Conservation (phyloP, 2,888 invertebrate genomes). For the Rhagophthalmus giganteus region DNA sequence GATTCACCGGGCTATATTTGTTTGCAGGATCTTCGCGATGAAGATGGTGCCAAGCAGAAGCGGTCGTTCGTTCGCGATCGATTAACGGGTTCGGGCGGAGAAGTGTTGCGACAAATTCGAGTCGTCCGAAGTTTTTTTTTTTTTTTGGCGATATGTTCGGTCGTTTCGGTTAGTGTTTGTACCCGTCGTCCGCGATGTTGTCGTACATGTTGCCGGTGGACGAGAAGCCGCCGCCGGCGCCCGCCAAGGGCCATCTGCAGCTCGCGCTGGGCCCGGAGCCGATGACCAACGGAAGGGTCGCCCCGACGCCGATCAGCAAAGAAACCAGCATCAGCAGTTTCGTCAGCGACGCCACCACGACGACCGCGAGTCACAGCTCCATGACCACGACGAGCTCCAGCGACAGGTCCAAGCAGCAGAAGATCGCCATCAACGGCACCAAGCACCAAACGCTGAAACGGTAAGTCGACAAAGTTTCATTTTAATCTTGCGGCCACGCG, state of each 20-base stretch:
- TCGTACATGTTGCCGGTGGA: constrained; percentile 80
- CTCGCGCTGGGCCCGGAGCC: constrained; percentile 49
- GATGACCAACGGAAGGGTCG: constrained; percentile 44
- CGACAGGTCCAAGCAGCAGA: constrained; percentile 69
- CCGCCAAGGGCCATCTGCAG: constrained; percentile 56
- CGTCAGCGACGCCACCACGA: constrained; percentile 66
- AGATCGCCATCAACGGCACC: constrained; percentile 68
- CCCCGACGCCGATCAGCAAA: constrained; percentile 58
- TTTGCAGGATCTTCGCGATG: constrained; percentile 24
- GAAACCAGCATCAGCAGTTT: constrained; percentile 75
- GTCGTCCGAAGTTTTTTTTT: too few species aligned
- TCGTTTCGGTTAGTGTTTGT: constrained; percentile 12
- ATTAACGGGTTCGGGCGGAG: neutral
- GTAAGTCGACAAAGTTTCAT: constrained; percentile 58
- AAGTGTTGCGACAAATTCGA: constrained; percentile 11
- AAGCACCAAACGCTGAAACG: constrained; percentile 74
- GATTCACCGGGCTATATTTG: constrained; percentile 17
- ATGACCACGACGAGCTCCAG: constrained; percentile 66
- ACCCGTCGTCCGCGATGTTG: constrained; percentile 66
- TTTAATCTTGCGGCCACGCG: neutral
- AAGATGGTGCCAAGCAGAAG: constrained; percentile 19
- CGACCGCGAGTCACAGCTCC: constrained; percentile 57
- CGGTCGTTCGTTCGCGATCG: constrained; percentile 1
- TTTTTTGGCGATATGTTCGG: constrained; percentile 26
- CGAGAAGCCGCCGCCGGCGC: constrained; percentile 71